These are phyloP conservation scores for Ectemnius lituratus DNA, from an alignment of 2,888 invertebrate genomes.

Conservation along the genomic window DNA sequence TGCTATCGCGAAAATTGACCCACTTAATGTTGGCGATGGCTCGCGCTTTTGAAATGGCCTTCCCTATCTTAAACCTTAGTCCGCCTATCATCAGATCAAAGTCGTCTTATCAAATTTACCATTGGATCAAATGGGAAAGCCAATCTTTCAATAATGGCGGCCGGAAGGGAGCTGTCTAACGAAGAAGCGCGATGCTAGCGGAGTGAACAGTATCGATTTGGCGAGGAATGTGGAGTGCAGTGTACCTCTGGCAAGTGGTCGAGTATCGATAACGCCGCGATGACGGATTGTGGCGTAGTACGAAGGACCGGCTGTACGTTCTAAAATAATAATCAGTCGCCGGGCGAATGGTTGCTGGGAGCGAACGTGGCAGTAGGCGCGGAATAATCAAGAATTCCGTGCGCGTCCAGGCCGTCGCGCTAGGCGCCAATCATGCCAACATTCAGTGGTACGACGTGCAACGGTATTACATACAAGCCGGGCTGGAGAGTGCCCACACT, in stretches of 20 bases:
- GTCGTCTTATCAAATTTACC: too few relatives aligned
- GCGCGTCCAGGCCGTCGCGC: constrained; percentile 68
- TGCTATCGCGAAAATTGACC: constrained; percentile 57
- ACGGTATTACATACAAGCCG: constrained; percentile 46
- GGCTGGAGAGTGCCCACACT: constrained; percentile 33
- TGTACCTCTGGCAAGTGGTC: constrained; percentile 21
- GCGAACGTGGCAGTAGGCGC: constrained; percentile 35
- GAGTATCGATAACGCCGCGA: constrained; percentile 57
- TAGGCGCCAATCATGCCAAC: constrained; percentile 76
- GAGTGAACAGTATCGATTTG: neutral
- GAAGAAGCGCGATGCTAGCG: too few relatives aligned
- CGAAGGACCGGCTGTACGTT: constrained; percentile 54
- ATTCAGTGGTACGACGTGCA: constrained; percentile 70
- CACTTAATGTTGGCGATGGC: constrained; percentile 18
- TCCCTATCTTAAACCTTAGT: neutral
- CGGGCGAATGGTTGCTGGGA: constrained; percentile 12
- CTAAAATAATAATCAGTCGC: constrained; percentile 68
- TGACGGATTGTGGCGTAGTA: constrained; percentile 57
- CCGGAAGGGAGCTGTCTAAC: too few relatives aligned
- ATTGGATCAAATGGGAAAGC: too few relatives aligned
- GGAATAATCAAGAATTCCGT: constrained; percentile 73
- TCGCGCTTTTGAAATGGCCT: neutral
- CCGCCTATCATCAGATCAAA: too few relatives aligned
- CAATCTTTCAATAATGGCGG: too few relatives aligned
- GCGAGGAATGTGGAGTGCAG: neutral